A percentile compares a stretch with the other conserved stretches of the same genome.
Conservation (phyloP, 2,113 vertebrate species). For the Scalopus aquaticus region DNA sequence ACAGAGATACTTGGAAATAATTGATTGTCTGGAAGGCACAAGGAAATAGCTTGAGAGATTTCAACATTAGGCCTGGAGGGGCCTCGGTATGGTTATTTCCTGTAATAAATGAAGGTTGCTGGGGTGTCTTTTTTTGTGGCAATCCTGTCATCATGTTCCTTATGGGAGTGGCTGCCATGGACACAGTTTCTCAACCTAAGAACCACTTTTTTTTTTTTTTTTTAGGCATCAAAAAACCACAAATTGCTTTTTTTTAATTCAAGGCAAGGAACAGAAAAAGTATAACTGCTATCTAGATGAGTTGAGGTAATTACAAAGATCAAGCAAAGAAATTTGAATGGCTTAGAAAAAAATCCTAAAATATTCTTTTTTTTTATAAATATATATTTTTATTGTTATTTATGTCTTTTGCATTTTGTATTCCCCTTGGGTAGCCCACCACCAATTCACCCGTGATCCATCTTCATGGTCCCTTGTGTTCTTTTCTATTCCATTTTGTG, state of each 20-base stretch:
- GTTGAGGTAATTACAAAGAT: not conserved
- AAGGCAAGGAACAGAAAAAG: not conserved
- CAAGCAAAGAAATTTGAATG: not conserved
- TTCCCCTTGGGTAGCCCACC: no score
- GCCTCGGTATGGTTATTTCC: not conserved
- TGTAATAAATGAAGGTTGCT: not conserved
- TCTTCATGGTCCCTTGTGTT: no score
- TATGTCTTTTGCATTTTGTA: no score
- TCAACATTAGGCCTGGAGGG: not conserved
- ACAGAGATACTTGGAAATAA: not conserved
- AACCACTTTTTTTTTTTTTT: not conserved
- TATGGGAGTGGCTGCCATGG: not conserved
- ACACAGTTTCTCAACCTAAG: not conserved
- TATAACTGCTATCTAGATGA: not conserved
- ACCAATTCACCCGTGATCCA: no score
- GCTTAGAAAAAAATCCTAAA: not conserved
- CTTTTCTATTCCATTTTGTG: no score
- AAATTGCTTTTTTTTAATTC: not conserved
- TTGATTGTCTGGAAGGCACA: not conserved
- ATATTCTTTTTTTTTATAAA: no score
- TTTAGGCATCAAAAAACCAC: not conserved
- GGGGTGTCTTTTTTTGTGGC: not conserved
- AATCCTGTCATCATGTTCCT: not conserved
- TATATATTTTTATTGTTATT: no score
- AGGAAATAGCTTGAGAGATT: not conserved